Conservation (phyloP, 2,113 vertebrate genomes). For the Arenaria interpres region DNA sequence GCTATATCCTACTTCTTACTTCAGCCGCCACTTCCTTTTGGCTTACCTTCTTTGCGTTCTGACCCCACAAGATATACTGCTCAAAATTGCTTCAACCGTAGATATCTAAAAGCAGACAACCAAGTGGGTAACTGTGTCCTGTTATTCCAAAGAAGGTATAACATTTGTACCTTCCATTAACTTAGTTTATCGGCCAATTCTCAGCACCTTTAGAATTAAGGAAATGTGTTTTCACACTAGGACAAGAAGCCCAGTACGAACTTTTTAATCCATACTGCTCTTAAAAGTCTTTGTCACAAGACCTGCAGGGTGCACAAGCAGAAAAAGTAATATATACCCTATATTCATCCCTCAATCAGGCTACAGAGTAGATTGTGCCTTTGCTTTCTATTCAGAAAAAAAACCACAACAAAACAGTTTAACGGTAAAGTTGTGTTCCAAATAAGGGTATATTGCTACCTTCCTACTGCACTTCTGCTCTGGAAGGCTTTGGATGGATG, state of each 20-base stretch:
- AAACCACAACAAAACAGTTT: background rate
- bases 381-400: background rate
- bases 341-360: background rate
- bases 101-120: background rate
- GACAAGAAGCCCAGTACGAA: background rate
- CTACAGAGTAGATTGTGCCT: background rate
- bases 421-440: background rate
- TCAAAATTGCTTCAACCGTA: background rate
- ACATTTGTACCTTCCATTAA: constrained; percentile 23
- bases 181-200: constrained; percentile 3
- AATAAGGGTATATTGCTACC: background rate
- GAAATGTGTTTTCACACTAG: background rate
- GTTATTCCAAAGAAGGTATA: constrained; percentile 1
- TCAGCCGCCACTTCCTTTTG: constrained; percentile 38
- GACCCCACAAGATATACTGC: background rate
- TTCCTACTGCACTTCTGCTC: background rate
- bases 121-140: background rate
- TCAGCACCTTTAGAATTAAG: background rate
- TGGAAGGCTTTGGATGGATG: background rate
- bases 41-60: constrained; percentile 26
- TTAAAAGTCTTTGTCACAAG: background rate
- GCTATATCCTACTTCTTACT: constrained; percentile 63
- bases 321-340: background rate
- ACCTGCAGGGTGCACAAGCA: background rate
- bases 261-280: background rate